Evolutionary conservation across 1,140 invertebrate species (phyloP).

Genomic region (Bactericera cockerelli): DNA sequence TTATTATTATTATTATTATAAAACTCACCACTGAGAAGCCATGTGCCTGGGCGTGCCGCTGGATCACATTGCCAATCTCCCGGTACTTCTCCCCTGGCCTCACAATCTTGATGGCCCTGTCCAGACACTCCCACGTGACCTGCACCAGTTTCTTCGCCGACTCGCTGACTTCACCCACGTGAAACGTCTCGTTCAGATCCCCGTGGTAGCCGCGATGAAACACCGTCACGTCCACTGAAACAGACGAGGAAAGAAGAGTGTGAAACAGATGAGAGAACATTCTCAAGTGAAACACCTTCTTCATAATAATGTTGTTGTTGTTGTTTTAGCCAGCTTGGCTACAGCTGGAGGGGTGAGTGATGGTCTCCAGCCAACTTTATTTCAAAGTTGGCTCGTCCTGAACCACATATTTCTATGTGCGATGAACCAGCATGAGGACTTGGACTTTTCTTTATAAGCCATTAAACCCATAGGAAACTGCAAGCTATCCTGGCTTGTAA

Average conservation of each 20-base stretch:
- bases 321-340: no score
- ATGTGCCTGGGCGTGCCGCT: constrained; percentile 89
- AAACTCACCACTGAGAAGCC: constrained; percentile 84
- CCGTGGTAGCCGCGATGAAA: constrained; percentile 96
- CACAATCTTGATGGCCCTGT: constrained; percentile 73
- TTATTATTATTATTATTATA: no score
- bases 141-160: constrained; percentile 74
- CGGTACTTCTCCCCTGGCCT: constrained; percentile 89
- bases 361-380: no score
- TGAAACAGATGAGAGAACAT: constrained; percentile 51
- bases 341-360: no score
- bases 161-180: constrained; percentile 76
- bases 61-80: constrained; percentile 95
- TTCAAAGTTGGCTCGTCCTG: no score
- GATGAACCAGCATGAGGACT: no score
- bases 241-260: constrained; percentile 66
- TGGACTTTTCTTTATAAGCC: no score
- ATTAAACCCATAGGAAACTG: no score
- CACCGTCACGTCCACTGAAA: constrained; percentile 85
- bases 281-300: constrained; percentile 91
- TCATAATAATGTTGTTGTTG: no score
- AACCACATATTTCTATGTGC: no score
- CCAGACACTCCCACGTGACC: constrained; percentile 82
- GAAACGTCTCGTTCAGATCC: constrained; percentile 96
- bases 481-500: no score